Evolutionary conservation across 2,113 vertebrate species (phyloP), one percentile per base, ranked within the genome.

Genomic region (Haemorhous mexicanus): DNA sequence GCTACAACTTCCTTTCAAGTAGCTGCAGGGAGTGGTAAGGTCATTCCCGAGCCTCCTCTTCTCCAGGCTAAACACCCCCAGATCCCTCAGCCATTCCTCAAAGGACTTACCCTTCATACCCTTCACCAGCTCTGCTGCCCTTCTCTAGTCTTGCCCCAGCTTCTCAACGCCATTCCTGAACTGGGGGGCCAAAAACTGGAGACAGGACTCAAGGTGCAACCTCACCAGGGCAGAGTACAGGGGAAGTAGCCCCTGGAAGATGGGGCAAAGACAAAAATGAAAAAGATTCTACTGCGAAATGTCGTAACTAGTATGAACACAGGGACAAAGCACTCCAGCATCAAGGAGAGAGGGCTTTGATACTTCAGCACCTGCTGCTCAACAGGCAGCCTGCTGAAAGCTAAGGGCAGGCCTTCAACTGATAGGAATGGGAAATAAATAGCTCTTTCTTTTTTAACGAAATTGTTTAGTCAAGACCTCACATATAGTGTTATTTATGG

Each of bases 231-330:
- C 53, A 0, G 0, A 18, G 6, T 6, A 27, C 20, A 46, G 16
- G n/a, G 19, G 18, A 19, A 66, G 10, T 2, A 66, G 37, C 19
- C 32, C 49, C 32, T 41, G 22, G 8, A 61, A 55, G 18, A 12
- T 16, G 6, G 6, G 17, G 13, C 19, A 74, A 43, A 66, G 18
- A 52, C 16, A 52, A 61, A 82, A 24, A 59, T 18, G 21, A 49
- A 68, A 61, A n/a, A 6, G 9, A 53, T 61, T 68, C 16, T 13
- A 47, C 4, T 1, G 4, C 15, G 22, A 32, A 47, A 27, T 32
- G 24, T 24, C 3, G 0, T 35, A 68, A 89, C 11, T 21, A 47
- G 17, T 10, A 35, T 5, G 17, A 82, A 50, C 9, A 21, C 0
- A 3, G 1, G 17, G 26, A 50, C 11, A 61, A 58, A 8, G 6